phyloP scores from a whole-genome alignment of 2,888 invertebrate species.

The Strigamia transsilvanica region DNA sequence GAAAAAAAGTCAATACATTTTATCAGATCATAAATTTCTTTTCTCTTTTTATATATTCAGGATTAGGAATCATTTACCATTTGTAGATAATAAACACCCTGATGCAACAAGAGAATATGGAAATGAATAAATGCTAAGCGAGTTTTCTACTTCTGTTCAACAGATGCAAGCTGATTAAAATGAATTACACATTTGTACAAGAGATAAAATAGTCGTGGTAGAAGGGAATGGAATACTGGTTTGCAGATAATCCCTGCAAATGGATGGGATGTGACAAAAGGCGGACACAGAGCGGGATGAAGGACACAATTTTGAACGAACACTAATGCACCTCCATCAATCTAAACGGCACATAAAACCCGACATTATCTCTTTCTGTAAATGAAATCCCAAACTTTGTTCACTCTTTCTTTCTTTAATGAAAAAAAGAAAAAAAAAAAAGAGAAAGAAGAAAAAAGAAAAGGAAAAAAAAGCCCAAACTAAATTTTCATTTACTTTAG shows the following conservation, averaged over 20 bases:
- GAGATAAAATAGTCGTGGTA: slow-evolving; percentile 43
- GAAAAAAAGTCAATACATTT: not conserved
- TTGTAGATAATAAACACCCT: slow-evolving; percentile 18
- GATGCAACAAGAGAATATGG: slow-evolving; percentile 17
- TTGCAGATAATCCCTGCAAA: slow-evolving; percentile 36
- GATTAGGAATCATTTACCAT: slow-evolving; percentile 18
- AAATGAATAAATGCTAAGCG: slow-evolving; percentile 40
- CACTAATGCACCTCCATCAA: slow-evolving; percentile 44
- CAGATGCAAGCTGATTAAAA: slow-evolving; percentile 41
- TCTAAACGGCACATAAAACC: slow-evolving; percentile 46
- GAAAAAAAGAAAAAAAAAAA: not conserved
- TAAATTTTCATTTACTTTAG: slow-evolving; percentile 6
- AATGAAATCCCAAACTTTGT: slow-evolving; percentile 19
- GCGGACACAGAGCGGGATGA: slow-evolving; percentile 37
- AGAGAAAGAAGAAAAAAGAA: not conserved
- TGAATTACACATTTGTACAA: slow-evolving; percentile 48
- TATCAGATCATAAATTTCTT: not conserved
- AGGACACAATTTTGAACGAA: slow-evolving; percentile 45
- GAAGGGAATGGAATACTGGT: slow-evolving; percentile 35
- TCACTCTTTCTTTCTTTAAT: not conserved
- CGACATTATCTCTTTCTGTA: slow-evolving; percentile 20
- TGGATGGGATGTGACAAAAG: slow-evolving; percentile 49
- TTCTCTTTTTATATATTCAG: not conserved
- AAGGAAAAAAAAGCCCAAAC: not conserved
- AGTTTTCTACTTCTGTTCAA: slow-evolving; percentile 20